These are phyloP conservation scores for Liasis olivaceus DNA, from an alignment of 2,797 vertebrate species.

Conservation along the genomic window DNA sequence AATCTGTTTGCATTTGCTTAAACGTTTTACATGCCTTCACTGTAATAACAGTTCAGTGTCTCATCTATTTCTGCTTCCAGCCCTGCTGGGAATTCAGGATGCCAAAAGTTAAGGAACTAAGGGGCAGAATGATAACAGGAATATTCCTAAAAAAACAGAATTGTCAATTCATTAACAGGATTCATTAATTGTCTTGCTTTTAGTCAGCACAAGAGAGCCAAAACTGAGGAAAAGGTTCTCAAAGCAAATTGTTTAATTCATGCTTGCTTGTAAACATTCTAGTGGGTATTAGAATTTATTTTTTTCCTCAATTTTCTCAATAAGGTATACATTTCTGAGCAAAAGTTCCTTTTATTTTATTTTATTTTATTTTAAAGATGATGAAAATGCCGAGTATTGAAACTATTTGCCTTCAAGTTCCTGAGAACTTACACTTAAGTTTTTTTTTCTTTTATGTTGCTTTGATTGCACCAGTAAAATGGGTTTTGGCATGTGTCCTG, in stretches of 20 bases:
- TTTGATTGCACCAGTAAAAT: neutral
- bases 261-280: neutral
- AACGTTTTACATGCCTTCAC: neutral
- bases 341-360: neutral
- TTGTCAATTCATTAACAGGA: conserved; percentile 7
- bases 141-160: conserved; percentile 13
- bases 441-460: neutral
- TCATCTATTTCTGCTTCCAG: neutral
- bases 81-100: neutral
- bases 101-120: conserved; percentile 17
- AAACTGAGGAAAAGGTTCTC: neutral
- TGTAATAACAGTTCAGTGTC: neutral
- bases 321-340: neutral
- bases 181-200: conserved; percentile 15
- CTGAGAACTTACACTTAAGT: neutral
- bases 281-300: neutral
- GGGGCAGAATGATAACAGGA: conserved; percentile 1
- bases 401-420: neutral
- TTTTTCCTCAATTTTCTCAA: neutral
- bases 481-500: neutral
- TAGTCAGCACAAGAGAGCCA: neutral
- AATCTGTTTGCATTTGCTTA: neutral
- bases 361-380: neutral
- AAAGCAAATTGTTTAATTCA: neutral
- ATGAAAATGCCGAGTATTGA: neutral